Evolutionary conservation across 2,888 invertebrate species (phyloP).

Genomic region (Xestia sexstrigata): DNA sequence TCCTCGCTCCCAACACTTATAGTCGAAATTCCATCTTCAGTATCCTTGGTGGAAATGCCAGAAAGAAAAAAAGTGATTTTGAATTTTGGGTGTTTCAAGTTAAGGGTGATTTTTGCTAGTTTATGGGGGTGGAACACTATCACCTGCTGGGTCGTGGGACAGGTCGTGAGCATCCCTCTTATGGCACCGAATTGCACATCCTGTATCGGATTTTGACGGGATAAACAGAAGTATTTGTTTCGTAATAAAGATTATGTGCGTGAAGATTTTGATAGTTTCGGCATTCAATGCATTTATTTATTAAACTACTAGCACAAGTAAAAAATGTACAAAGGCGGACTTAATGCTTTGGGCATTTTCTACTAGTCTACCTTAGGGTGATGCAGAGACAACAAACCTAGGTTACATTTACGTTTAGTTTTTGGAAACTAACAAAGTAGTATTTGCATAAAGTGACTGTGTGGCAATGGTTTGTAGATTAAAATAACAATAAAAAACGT

Average conservation of each 20-base stretch:
- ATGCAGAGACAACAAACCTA: too few relatives aligned
- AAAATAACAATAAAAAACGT: background rate
- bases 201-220: constrained; percentile 74
- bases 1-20: constrained; percentile 38
- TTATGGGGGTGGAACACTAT: constrained; percentile 73
- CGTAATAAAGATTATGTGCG: constrained; percentile 28
- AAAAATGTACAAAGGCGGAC: too few relatives aligned
- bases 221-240: constrained; percentile 52
- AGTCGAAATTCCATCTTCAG: constrained; percentile 21
- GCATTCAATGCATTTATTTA: background rate
- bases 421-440: background rate
- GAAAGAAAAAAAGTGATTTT: constrained; percentile 25
- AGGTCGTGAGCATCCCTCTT: constrained; percentile 88
- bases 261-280: background rate
- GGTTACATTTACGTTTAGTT: background rate
- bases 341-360: too few relatives aligned
- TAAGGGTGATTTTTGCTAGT: constrained; percentile 59
- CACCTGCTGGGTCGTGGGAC: constrained; percentile 89
- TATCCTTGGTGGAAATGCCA: background rate
- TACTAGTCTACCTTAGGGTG: too few relatives aligned
- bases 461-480: background rate
- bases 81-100: constrained; percentile 35
- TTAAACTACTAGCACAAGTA: too few relatives aligned
- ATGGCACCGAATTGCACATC: constrained; percentile 82
- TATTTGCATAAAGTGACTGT: background rate